Base-by-base conservation (phyloP, 2,113 vertebrate genomes). In the Myiopsitta monachus region DNA sequence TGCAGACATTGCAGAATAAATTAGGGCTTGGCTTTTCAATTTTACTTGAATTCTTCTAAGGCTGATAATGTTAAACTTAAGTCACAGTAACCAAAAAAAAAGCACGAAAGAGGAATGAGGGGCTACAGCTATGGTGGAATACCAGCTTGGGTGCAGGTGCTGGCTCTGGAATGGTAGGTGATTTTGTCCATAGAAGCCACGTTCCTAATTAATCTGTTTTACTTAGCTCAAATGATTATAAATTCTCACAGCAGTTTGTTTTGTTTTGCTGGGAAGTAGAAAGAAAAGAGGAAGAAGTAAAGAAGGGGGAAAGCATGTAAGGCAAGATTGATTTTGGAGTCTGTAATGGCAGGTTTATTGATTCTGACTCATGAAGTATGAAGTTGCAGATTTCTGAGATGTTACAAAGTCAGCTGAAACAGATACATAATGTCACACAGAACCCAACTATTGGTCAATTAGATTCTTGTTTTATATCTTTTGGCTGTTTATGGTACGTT, bases 341-440 rank as follows among this genome's bases (percentile, higher is more conserved):
- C 91, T 68, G 47, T 73, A 96, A 83, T 91, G 57, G 77, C 43
- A 95, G 70, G 22, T 94, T 96, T 95, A 95, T 90, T 95, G 88
- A 96, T 89, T 92, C 66, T 93, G 83, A 78, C 68, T 96, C 83
- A 83, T 84, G 84, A 95, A 93, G 62, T 90, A 92, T 75, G 85
- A 97, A 83, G 81, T 82, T 96, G 93, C 86, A 92, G 92, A 96
- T 82, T 55, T 31, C 67, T 88, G 51, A 92, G 28, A 77, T 90
- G 83, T 88, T 94, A 91, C 49, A 73, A 88, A 96, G 54, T 51
- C 70, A 84, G 31, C 59, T 87, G 95, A 74, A 87, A 86, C 43
- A 94, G 47, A 73, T 83, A 94, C 84, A 91, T 80, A 91, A 89
- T 91, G 90, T 81, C 83, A 87, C n/a, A 87, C 83, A 43, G 67